A percentile compares a stretch with the other conserved stretches of the same genome.
Conservation (phyloP, 2,888 invertebrate genomes). For the Argyresthia goedartella region DNA sequence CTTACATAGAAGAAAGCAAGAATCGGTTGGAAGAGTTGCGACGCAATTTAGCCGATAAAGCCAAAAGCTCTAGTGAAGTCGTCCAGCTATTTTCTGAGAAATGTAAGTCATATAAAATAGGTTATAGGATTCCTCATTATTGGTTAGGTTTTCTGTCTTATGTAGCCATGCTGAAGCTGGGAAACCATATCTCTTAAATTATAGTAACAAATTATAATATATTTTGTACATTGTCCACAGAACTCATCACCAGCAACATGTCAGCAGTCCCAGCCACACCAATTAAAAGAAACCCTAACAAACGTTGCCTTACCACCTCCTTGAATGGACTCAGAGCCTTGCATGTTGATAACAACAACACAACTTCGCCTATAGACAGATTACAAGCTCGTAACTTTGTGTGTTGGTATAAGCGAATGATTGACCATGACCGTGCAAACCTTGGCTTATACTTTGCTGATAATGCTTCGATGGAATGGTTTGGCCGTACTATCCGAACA, state of each 20-base stretch:
- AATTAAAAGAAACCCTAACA: conserved; percentile 19
- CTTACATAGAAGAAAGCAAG: conserved; percentile 53
- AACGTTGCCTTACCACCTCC: conserved; percentile 15
- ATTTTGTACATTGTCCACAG: conserved; percentile 12
- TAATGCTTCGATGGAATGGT: conserved; percentile 73
- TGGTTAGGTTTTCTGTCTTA: not conserved
- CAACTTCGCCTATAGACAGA: conserved; percentile 26
- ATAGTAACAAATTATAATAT: not conserved
- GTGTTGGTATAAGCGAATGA: conserved; percentile 56
- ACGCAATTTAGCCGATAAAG: conserved; percentile 40
- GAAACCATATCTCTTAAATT: not conserved
- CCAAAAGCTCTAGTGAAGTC: conserved; percentile 44
- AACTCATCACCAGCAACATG: conserved; percentile 33
- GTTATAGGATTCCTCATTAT: not conserved
- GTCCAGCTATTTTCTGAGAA: conserved; percentile 44
- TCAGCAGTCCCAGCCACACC: conserved; percentile 28
- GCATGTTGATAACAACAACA: conserved; percentile 34
- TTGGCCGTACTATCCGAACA: conserved; percentile 72
- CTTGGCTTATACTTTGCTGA: conserved; percentile 59
- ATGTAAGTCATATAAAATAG: conserved; percentile 28
- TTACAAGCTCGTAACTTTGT: conserved; percentile 53
- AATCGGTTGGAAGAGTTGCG: conserved; percentile 37
- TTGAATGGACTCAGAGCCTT: conserved; percentile 14
- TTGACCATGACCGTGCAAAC: conserved; percentile 61
- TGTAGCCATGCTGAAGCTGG: not conserved